phyloP scores from a whole-genome alignment of 2,113 vertebrate species.

The Cichladusa arquata region DNA sequence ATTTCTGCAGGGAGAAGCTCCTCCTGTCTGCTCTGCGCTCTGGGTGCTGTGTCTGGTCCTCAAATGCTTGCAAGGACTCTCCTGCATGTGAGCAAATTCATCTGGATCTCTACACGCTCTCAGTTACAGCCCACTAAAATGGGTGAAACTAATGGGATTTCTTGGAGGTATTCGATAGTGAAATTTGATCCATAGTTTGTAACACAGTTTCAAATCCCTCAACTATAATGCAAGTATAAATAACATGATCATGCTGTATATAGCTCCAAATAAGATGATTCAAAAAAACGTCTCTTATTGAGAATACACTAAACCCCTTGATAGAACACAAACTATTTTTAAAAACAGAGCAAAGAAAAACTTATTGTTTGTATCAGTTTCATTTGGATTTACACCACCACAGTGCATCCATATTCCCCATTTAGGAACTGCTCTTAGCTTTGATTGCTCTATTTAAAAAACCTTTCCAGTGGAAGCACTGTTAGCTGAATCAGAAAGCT shows the following conservation, averaged over 20 bases:
- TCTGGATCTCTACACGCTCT: background rate
- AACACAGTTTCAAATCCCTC: background rate
- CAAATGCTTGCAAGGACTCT: background rate
- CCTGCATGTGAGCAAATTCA: background rate
- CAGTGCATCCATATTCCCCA: background rate
- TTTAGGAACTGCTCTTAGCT: background rate
- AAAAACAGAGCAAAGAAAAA: background rate
- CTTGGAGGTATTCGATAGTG: background rate
- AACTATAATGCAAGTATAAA: background rate
- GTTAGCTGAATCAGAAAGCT: slow-evolving; percentile 36
- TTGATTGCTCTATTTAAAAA: background rate
- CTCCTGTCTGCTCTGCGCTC: fast-evolving
- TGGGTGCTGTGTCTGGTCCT: background rate
- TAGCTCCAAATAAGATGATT: background rate
- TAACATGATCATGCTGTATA: background rate
- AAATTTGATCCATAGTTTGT: slow-evolving; percentile 9
- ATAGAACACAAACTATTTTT: background rate
- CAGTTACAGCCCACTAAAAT: background rate
- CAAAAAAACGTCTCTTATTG: background rate
- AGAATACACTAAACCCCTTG: background rate
- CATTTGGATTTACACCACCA: background rate
- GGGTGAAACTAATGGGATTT: slow-evolving; percentile 34
- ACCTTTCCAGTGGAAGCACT: background rate
- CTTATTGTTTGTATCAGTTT: background rate
- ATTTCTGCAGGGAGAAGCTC: background rate